Percentiles rank a stretch among this genome's conserved stretches.
Conservation (phyloP, 1,140 invertebrate genomes). For the Hycleus phaleratus region DNA sequence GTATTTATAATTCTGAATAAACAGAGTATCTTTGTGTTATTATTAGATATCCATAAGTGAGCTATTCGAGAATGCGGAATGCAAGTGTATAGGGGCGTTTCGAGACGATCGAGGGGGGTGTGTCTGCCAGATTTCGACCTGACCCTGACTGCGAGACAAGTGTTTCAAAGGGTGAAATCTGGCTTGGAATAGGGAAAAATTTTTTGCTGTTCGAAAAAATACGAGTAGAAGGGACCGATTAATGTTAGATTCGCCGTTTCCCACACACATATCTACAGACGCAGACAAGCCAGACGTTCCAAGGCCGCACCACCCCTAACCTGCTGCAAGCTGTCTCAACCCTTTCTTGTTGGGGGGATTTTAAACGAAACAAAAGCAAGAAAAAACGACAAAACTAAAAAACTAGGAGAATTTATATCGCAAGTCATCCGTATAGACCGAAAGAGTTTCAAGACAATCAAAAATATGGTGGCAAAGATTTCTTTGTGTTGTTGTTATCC, state of each 20-base stretch:
- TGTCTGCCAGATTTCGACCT: constrained; percentile 28
- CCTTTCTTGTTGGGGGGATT: constrained; percentile 13
- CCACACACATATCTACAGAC: neutral
- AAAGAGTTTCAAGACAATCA: too few species aligned
- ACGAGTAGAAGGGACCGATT: constrained; percentile 19
- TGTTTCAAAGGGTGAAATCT: constrained; percentile 31
- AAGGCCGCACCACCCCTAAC: constrained; percentile 24
- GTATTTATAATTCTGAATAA: too few species aligned
- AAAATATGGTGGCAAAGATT: constrained; percentile 5
- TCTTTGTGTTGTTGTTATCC: too few species aligned
- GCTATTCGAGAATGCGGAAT: constrained; percentile 27
- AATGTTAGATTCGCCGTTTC: constrained; percentile 24
- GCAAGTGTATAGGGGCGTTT: constrained; percentile 17
- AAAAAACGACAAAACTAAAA: too few species aligned
- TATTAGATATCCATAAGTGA: too few species aligned
- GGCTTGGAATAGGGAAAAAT: neutral
- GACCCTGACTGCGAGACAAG: constrained; percentile 33
- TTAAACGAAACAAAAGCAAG: too few species aligned
- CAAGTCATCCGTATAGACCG: constrained; percentile 17
- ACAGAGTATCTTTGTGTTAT: too few species aligned
- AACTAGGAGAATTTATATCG: constrained; percentile 17
- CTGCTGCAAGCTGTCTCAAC: constrained; percentile 17
- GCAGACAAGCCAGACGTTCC: constrained; percentile 17
- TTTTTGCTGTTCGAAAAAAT: constrained; percentile 3
- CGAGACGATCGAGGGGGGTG: constrained; percentile 4